phyloP scores from a whole-genome alignment of 2,113 vertebrate genomes.

The Verasper variegatus region DNA sequence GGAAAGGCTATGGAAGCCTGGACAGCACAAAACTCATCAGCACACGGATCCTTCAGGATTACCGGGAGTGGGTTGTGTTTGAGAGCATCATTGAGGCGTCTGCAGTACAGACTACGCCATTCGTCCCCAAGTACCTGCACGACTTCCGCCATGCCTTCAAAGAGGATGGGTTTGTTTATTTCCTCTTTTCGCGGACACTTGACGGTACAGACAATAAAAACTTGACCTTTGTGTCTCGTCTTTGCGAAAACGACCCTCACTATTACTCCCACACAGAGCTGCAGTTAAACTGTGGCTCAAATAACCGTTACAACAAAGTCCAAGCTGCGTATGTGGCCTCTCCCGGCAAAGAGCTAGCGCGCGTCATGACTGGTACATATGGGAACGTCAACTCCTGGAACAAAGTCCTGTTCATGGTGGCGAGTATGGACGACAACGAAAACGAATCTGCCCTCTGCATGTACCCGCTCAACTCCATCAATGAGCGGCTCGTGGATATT shows the following conservation, averaged over 20 bases:
- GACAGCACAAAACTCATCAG: conserved; percentile 95
- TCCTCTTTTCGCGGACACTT: conserved; percentile 90
- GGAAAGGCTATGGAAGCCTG: conserved; percentile 90
- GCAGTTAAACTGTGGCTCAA: conserved; percentile 84
- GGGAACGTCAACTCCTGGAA: conserved; percentile 59
- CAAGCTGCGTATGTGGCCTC: conserved; percentile 84
- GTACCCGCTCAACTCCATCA: conserved; percentile 87
- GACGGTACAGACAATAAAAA: conserved; percentile 84
- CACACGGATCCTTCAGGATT: conserved; percentile 88
- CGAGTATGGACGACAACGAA: conserved; percentile 82
- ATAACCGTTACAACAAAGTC: conserved; percentile 85
- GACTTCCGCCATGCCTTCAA: conserved; percentile 87
- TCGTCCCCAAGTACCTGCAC: conserved; percentile 82
- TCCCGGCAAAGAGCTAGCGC: conserved; percentile 81
- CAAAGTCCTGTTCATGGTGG: conserved; percentile 88
- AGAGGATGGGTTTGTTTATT: conserved; percentile 87
- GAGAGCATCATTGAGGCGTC: conserved; percentile 90
- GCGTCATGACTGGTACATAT: conserved; percentile 64
- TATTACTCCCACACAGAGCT: conserved; percentile 96
- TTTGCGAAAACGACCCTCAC: conserved; percentile 88
- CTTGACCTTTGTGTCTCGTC: conserved; percentile 88
- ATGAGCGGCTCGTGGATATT: conserved; percentile 85
- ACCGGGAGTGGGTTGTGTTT: conserved; percentile 87
- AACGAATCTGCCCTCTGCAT: conserved; percentile 86
- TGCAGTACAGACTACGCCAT: conserved; percentile 85